phyloP scores from a whole-genome alignment of 2,888 invertebrate genomes.

The Pandemis corylana region DNA sequence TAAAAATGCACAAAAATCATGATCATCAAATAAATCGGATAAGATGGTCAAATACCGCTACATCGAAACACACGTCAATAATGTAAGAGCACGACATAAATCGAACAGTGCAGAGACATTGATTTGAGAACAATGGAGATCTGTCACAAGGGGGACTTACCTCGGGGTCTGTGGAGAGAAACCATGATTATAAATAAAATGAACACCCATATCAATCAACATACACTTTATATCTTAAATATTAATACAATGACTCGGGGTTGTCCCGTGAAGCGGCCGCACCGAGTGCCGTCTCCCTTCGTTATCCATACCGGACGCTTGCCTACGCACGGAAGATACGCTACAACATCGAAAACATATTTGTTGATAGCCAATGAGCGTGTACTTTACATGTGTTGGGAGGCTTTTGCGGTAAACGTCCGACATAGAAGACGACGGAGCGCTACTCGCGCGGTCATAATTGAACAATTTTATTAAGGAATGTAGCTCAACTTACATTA shows the following conservation, averaged over 20 bases:
- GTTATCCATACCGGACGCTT: conserved; percentile 15
- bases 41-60: conserved; percentile 19
- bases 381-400: neutral
- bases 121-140: conserved; percentile 39
- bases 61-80: conserved; percentile 25
- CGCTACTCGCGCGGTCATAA: conserved; percentile 51
- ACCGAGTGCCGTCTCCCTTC: conserved; percentile 18
- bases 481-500: conserved; percentile 74
- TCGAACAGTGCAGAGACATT: conserved; percentile 44
- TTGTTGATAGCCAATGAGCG: neutral
- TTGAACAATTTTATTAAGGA: conserved; percentile 72
- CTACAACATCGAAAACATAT: neutral
- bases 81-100: conserved; percentile 36
- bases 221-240: conserved; percentile 85
- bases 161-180: conserved; percentile 79
- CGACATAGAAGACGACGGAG: conserved; percentile 30
- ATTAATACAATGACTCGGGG: conserved; percentile 76
- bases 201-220: conserved; percentile 80
- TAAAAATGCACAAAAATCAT: conserved; percentile 43
- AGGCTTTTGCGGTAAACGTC: conserved; percentile 8
- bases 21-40: conserved; percentile 44
- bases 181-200: conserved; percentile 82
- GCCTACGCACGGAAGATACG: conserved; percentile 4
- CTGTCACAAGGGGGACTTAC: conserved; percentile 73
- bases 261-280: conserved; percentile 60